Conservation (phyloP, 2,888 invertebrate genomes). For the Brenthis hecate region DNA sequence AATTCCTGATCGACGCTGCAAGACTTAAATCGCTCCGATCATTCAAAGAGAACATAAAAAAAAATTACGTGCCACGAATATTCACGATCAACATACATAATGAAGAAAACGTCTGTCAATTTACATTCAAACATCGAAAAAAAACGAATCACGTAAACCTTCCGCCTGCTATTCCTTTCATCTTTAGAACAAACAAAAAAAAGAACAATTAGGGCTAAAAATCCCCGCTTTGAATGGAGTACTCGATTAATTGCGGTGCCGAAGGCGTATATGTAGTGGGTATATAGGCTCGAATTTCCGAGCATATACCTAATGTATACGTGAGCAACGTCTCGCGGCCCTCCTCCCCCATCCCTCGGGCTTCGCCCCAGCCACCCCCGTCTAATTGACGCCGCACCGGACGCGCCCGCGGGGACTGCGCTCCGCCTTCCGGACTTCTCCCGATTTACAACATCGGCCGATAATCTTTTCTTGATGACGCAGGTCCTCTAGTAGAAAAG, state of each 20-base stretch:
- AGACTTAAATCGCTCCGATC: slow-evolving; percentile 29
- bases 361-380: slow-evolving; percentile 55
- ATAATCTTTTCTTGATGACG: slow-evolving; percentile 80
- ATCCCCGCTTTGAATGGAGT: slow-evolving; percentile 50
- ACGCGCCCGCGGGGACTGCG: slow-evolving; percentile 70
- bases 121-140: slow-evolving; percentile 59
- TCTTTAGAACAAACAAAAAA: slow-evolving; percentile 43
- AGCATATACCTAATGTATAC: slow-evolving; percentile 64
- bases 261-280: slow-evolving; percentile 54
- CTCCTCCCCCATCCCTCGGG: slow-evolving; percentile 47
- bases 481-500: slow-evolving; percentile 35
- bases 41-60: slow-evolving; percentile 34
- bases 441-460: slow-evolving; percentile 75
- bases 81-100: slow-evolving; percentile 49
- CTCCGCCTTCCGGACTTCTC: slow-evolving; percentile 65
- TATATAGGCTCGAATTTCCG: slow-evolving; percentile 73
- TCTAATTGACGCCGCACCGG: slow-evolving; percentile 79
- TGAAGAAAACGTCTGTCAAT: slow-evolving; percentile 56
- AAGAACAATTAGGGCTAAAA: slow-evolving; percentile 49
- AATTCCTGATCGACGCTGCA: slow-evolving; percentile 10
- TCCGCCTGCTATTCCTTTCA: slow-evolving; percentile 46
- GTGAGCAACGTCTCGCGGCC: slow-evolving; percentile 59
- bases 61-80: slow-evolving; percentile 41
- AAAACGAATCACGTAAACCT: slow-evolving; percentile 44
- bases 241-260: slow-evolving; percentile 69